These are phyloP conservation scores for Atta texana DNA, from an alignment of 1,140 invertebrate genomes.

Conservation along the genomic window DNA sequence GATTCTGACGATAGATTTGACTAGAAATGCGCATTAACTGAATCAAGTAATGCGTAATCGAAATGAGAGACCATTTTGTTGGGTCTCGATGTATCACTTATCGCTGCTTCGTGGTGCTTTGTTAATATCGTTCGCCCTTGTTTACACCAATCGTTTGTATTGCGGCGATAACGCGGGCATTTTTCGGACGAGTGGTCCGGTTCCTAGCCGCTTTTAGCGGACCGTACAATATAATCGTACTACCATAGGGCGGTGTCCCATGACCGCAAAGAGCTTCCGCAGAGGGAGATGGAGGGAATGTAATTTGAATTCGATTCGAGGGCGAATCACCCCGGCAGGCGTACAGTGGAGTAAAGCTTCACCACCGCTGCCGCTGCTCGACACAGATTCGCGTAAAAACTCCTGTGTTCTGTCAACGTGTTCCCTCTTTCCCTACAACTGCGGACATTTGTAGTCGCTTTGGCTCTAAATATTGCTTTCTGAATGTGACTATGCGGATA, in stretches of 20 bases:
- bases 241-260: constrained; percentile 71
- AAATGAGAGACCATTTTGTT: constrained; percentile 26
- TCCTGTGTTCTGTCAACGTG: background rate
- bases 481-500: constrained; percentile 18
- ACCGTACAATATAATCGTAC: constrained; percentile 68
- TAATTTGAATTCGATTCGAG: constrained; percentile 75
- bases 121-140: constrained; percentile 50
- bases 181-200: constrained; percentile 50
- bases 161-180: constrained; percentile 59
- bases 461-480: constrained; percentile 43
- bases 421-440: constrained; percentile 50
- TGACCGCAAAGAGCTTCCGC: constrained; percentile 80
- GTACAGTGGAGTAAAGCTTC: constrained; percentile 44
- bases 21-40: background rate
- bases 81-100: background rate
- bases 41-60: background rate
- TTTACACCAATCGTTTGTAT: constrained; percentile 61
- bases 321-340: constrained; percentile 59
- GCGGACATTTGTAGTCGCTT: constrained; percentile 38
- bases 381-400: constrained; percentile 63
- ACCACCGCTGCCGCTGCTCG: constrained; percentile 23
- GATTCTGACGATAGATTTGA: background rate
- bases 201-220: constrained; percentile 64
- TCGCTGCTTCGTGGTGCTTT: constrained; percentile 21
- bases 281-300: constrained; percentile 69